These are phyloP conservation scores for Lithobius niger DNA, from an alignment of 1,140 invertebrate genomes.

Conservation along the genomic window DNA sequence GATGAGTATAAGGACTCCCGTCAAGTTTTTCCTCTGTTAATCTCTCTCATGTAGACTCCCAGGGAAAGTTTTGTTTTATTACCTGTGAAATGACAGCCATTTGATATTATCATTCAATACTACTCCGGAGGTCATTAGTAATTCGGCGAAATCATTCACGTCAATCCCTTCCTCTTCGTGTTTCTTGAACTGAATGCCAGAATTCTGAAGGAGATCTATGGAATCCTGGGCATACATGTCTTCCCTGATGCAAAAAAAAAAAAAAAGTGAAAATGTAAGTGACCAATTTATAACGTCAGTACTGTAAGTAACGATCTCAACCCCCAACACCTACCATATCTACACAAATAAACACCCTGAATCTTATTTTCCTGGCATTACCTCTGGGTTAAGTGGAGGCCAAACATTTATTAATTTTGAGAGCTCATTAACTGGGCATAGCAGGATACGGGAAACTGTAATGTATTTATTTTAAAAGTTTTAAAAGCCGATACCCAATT, in stretches of 20 bases:
- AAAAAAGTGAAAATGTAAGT: neutral
- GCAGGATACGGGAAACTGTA: no score
- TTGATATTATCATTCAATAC: conserved; percentile 90
- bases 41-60: neutral
- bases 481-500: no score
- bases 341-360: no score
- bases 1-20: no score
- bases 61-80: neutral
- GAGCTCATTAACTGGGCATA: no score
- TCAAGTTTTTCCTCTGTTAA: neutral
- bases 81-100: conserved; percentile 91
- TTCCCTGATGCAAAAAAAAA: conserved; percentile 45
- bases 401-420: no score
- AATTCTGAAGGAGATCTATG: conserved; percentile 89
- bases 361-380: no score
- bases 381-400: no score
- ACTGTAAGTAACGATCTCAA: no score
- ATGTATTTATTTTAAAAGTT: no score
- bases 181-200: conserved; percentile 93
- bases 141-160: conserved; percentile 87
- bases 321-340: no score
- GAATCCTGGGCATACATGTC: conserved; percentile 98
- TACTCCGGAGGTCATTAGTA: conserved; percentile 91
- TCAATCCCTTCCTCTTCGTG: conserved; percentile 97
- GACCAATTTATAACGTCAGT: no score